Base-by-base conservation (phyloP, 2,888 invertebrate species). In the Drosophila mettleri region DNA sequence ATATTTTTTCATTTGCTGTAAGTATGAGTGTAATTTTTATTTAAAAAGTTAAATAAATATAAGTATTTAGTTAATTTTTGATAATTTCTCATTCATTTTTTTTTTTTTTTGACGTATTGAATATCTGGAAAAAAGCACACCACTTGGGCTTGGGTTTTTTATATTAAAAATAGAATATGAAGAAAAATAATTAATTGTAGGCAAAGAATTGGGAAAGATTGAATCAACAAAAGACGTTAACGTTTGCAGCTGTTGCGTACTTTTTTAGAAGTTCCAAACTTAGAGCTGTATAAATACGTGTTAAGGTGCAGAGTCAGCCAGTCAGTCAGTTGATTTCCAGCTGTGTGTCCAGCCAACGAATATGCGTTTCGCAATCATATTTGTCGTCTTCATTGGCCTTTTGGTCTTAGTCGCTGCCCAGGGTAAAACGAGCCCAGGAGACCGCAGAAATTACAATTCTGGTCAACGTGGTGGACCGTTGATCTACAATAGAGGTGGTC, bases 351-450 rank as follows among this genome's bases (percentile, higher is more conserved):
- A 27, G 33, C 24, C n/a, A 22, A 48, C n/a, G 7, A 53, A 51
- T 39, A 70, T 70, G 64, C 58, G 70, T 54, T 12, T 43, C 20
- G 45, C 34, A 16, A 64, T 54, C 7, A 54, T 58, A 16, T 27
- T 70, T 2, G 39, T 51, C n/a, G 31, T 59, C 1, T 8, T 70
- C 6, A 4, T 54, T 27, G 45, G 38, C 1, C 18, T 70, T n/a
- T 16, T 63, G 18, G 58, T 43, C 29, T 29, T 45, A 1, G 43
- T 20, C 12, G 49, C 58, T n/a, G 66, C 29, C 16, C 64, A 69
- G 38, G 46, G 49, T 10, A 41, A 1, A 12, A 8, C 6, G 3
- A 6, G 45, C 18, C 10, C 49, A 6, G 10, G 14, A 14, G 18
- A 12, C n/a, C 49, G 31, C 6, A 9, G 16, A 14, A 36, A 10